phyloP scores from a whole-genome alignment of 2,113 vertebrate species.

The Rhegmatorhina hoffmannsi region DNA sequence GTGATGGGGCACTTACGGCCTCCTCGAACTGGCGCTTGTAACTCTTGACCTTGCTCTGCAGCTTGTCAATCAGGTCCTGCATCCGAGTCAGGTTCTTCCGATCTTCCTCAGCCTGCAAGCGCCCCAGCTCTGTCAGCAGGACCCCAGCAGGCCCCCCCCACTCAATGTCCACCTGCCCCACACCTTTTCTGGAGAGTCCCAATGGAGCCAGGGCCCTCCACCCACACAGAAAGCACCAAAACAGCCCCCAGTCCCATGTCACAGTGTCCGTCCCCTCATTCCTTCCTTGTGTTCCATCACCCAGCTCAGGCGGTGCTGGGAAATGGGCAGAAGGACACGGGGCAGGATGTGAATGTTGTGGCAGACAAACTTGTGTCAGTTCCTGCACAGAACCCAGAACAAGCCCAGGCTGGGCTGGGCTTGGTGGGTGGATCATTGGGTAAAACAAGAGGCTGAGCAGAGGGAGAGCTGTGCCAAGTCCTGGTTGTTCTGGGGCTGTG shows the following conservation, averaged over 20 bases:
- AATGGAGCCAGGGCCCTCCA: background rate
- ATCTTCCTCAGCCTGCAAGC: conserved; percentile 87
- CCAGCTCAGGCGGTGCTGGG: background rate
- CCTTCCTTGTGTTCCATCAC: background rate
- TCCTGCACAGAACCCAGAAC: background rate
- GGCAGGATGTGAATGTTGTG: background rate
- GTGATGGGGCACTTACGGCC: conserved; percentile 77
- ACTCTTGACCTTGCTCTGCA: conserved; percentile 95
- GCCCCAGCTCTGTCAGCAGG: background rate
- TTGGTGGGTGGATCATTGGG: fast-evolving
- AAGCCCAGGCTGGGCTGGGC: background rate
- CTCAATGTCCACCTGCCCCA: background rate
- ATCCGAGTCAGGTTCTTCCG: conserved; percentile 90
- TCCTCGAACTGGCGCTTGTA: conserved; percentile 92
- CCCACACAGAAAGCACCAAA: background rate
- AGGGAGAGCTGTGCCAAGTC: background rate
- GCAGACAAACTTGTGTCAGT: background rate
- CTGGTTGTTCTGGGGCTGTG: background rate
- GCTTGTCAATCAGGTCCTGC: conserved; percentile 92
- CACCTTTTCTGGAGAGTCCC: background rate
- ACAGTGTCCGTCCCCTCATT: fast-evolving
- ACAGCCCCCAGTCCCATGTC: background rate
- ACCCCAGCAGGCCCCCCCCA: background rate
- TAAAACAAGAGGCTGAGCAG: background rate
- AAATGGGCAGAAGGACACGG: background rate